Conservation (phyloP, 2,888 invertebrate genomes). For the Cheilosia vernalis region DNA sequence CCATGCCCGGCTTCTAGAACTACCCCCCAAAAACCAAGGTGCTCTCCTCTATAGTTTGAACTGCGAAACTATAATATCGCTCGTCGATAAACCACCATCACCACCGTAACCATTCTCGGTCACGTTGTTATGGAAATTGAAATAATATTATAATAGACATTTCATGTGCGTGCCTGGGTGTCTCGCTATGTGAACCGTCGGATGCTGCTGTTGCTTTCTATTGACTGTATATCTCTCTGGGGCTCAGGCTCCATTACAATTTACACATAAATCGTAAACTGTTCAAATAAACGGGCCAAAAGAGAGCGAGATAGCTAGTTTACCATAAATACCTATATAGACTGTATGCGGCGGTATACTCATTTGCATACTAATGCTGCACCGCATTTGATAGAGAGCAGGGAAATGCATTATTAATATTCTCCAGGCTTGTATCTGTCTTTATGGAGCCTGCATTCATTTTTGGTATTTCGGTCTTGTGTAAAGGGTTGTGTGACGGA, state of each 20-base stretch:
- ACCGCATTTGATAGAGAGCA: conserved; percentile 56
- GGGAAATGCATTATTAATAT: conserved; percentile 72
- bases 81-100: conserved; percentile 21
- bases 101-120: conserved; percentile 43
- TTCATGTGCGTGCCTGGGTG: conserved; percentile 64
- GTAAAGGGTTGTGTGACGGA: conserved; percentile 37
- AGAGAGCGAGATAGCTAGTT: conserved; percentile 26
- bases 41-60: conserved; percentile 34
- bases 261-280: conserved; percentile 73
- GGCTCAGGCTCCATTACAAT: conserved; percentile 65
- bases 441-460: conserved; percentile 10
- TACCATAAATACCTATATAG: not conserved
- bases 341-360: conserved; percentile 29
- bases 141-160: conserved; percentile 73
- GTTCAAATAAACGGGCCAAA: conserved; percentile 63
- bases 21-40: conserved; percentile 33
- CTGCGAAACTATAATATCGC: conserved; percentile 3
- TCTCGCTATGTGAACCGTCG: conserved; percentile 16
- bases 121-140: conserved; percentile 74
- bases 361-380: conserved; percentile 74
- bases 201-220: conserved; percentile 28
- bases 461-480: conserved; percentile 45
- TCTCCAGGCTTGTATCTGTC: conserved; percentile 32
- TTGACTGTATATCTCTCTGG: conserved; percentile 45
- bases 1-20: not conserved